Evolutionary conservation across 2,888 invertebrate species (phyloP).

Genomic region (Clepsis dumicolana): DNA sequence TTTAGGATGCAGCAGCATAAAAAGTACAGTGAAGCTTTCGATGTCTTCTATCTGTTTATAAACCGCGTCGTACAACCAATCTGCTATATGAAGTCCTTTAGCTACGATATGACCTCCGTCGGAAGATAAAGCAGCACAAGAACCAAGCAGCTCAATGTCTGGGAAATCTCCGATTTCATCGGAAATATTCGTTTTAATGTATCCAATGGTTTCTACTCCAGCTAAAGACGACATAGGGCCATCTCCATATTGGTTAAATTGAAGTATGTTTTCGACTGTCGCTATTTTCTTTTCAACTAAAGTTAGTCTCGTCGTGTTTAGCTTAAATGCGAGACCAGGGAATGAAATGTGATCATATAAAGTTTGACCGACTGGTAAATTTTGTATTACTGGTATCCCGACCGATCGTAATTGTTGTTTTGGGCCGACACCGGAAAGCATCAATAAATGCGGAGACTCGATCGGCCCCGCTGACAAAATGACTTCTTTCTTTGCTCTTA

Average conservation of each 20-base stretch:
- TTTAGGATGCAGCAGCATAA: conserved; percentile 87
- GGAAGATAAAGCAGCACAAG: conserved; percentile 84
- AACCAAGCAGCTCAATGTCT: conserved; percentile 88
- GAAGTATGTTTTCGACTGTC: conserved; percentile 64
- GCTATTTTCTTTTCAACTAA: conserved; percentile 63
- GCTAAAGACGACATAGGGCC: conserved; percentile 85
- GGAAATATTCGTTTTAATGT: conserved; percentile 86
- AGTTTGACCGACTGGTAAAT: conserved; percentile 89
- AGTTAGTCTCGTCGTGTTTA: conserved; percentile 75
- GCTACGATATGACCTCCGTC: conserved; percentile 81
- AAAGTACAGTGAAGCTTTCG: conserved; percentile 80
- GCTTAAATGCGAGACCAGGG: conserved; percentile 82
- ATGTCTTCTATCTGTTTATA: conserved; percentile 73
- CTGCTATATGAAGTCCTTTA: conserved; percentile 70
- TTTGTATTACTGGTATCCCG: conserved; percentile 86
- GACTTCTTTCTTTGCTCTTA: conserved; percentile 82
- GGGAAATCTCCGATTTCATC: conserved; percentile 84
- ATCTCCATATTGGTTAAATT: conserved; percentile 73
- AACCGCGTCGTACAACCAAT: conserved; percentile 74
- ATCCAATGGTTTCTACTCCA: conserved; percentile 86
- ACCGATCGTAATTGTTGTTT: conserved; percentile 84
- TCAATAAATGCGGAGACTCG: conserved; percentile 91
- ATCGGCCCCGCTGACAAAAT: conserved; percentile 91
- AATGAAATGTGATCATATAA: conserved; percentile 89
- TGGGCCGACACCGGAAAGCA: conserved; percentile 89